phyloP scores from a whole-genome alignment of 2,888 invertebrate species.

The Ariolimax columbianus region DNA sequence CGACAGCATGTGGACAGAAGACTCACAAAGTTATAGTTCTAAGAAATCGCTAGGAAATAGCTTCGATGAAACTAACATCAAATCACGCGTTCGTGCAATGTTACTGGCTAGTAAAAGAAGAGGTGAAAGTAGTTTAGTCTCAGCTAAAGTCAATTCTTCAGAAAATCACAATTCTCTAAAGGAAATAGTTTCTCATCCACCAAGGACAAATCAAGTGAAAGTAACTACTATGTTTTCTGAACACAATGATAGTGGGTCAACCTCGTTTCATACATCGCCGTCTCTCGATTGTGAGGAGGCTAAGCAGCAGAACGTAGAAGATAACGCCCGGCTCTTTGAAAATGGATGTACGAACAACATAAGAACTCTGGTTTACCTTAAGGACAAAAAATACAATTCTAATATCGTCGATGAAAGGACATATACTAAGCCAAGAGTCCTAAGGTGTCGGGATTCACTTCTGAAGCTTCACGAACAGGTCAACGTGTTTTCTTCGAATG shows the following conservation, averaged over 20 bases:
- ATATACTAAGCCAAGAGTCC: neutral
- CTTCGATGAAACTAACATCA: neutral
- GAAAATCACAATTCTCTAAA: neutral
- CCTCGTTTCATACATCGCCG: slow-evolving; percentile 12
- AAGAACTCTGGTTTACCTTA: neutral
- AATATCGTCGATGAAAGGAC: neutral
- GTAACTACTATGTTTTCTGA: slow-evolving; percentile 47
- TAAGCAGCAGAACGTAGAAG: neutral
- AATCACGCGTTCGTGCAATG: slow-evolving; percentile 30
- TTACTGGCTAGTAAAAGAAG: slow-evolving; percentile 1
- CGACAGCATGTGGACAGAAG: neutral
- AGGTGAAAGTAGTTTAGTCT: neutral
- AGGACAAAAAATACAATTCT: neutral
- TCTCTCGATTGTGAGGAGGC: neutral
- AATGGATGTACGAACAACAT: neutral
- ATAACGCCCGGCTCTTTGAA: too few species aligned
- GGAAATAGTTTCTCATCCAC: neutral
- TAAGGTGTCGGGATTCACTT: slow-evolving; percentile 23
- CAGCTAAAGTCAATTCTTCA: neutral
- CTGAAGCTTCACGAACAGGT: slow-evolving; percentile 42
- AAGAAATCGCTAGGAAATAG: neutral
- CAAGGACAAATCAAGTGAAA: slow-evolving; percentile 8
- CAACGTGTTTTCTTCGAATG: slow-evolving; percentile 27
- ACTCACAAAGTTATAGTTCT: neutral
- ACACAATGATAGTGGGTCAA: slow-evolving; percentile 15